These are phyloP conservation scores for Astyanax mexicanus DNA, from an alignment of 2,797 vertebrate genomes.

Conservation along the genomic window DNA sequence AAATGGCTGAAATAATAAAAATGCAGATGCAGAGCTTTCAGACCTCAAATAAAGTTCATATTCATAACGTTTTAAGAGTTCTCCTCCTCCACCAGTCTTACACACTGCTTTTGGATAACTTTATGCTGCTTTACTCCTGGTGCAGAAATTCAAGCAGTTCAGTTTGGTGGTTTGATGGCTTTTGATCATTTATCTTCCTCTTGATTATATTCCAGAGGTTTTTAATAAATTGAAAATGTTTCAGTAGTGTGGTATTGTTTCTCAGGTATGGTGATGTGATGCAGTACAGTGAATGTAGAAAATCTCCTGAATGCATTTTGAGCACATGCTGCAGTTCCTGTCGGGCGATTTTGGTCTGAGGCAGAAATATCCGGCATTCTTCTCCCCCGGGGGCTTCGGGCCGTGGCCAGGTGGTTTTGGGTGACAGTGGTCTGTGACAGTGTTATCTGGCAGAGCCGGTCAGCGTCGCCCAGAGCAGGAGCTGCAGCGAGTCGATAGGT, in stretches of 20 bases:
- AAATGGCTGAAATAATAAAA: too few species aligned
- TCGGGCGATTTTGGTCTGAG: constrained; percentile 7
- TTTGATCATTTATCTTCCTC: too few species aligned
- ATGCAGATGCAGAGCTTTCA: too few species aligned
- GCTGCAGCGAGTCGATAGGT: constrained; percentile 17
- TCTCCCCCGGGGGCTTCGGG: constrained; percentile 26
- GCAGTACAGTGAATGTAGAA: neutral
- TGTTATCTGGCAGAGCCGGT: constrained; percentile 37
- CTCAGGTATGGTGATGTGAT: neutral
- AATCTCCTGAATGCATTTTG: neutral
- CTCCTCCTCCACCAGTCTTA: too few species aligned
- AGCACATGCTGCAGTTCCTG: neutral
- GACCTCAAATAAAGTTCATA: too few species aligned
- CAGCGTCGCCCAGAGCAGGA: constrained; percentile 33
- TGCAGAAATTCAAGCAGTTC: too few species aligned
- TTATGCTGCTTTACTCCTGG: too few species aligned
- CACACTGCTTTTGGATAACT: too few species aligned
- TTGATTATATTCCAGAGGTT: too few species aligned
- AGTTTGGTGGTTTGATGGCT: too few species aligned
- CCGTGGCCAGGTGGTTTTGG: constrained; percentile 31
- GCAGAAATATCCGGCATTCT: constrained; percentile 14
- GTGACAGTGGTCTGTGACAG: constrained; percentile 44
- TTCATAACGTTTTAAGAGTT: too few species aligned
- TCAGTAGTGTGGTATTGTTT: neutral
- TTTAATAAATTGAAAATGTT: too few species aligned